These are phyloP conservation scores for Tupaia chinensis DNA, from an alignment of 2,113 vertebrate species.

Conservation along the genomic window DNA sequence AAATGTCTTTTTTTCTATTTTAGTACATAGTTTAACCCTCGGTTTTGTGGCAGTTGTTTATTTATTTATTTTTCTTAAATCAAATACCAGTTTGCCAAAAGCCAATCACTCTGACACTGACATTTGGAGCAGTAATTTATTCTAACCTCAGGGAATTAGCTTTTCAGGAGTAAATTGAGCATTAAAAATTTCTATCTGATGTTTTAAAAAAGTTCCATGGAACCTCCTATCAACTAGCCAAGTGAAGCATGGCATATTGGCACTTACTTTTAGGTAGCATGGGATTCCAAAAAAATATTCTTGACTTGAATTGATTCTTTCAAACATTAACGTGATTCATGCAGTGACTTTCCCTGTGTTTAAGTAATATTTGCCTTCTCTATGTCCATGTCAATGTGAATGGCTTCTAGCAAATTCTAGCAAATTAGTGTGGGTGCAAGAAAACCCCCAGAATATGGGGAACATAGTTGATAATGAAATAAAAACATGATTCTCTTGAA, in stretches of 20 bases:
- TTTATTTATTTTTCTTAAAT: neutral
- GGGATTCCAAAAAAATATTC: neutral
- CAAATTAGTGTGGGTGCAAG: neutral
- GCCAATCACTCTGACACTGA: slow-evolving; percentile 5
- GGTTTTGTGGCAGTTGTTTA: neutral
- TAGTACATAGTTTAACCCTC: neutral
- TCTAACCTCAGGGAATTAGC: slow-evolving; percentile 45
- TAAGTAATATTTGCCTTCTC: neutral
- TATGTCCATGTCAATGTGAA: neutral
- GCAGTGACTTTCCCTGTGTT: neutral
- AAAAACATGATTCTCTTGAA: neutral
- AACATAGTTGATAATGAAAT: neutral
- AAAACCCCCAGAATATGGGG: neutral
- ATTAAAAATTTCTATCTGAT: slow-evolving; percentile 27
- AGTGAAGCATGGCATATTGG: neutral
- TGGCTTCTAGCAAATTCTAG: neutral
- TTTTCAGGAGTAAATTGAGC: slow-evolving; percentile 59
- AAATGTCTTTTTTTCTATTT: slow-evolving; percentile 15
- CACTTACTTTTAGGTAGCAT: neutral
- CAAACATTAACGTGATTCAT: neutral
- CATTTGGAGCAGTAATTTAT: slow-evolving; percentile 56
- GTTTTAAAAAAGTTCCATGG: neutral
- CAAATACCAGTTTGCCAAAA: slow-evolving; percentile 38
- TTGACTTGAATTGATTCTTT: neutral
- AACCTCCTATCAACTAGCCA: neutral